Base-by-base conservation (phyloP, 2,888 invertebrate genomes). In the Caradrina clavipalpis region DNA sequence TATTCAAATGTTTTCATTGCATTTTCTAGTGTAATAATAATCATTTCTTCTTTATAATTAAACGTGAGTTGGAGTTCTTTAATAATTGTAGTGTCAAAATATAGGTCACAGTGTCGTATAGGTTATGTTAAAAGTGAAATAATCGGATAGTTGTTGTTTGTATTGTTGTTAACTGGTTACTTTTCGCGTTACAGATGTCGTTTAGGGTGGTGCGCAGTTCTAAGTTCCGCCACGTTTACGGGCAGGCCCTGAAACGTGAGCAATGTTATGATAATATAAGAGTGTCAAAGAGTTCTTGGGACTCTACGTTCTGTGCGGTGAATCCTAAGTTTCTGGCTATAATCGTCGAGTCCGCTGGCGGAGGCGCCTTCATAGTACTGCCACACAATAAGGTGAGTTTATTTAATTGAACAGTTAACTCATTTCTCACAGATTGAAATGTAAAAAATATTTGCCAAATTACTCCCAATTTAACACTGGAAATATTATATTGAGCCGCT, bases 281-380 rank as follows among this genome's bases (percentile, higher is more conserved):
- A 92, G 99, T 99, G 81, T 99, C 99, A 80, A 99, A 99, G 94
- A 99, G 99, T 91, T 99, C 99, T 64, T 99, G 99, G 98, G 99
- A 99, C 94, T 99, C 99, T 78, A 99, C 99, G 82, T 99, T 99
- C 95, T 99, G 99, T 96, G 99, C 99, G 84, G 99, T 99, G 88
- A 99, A 99, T 96, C 99, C 99, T 60, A 99, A 99, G 95, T 99
- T 99, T 96, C 96, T 99, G 91, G 99, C 99, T 82, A 98, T 99
- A 89, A 99, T 99, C 91, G 99, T 99, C 57, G 99, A 99, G 94
- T 99, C 99, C 64, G 99, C 99, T 69, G 99, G 99, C 73, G 99
- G 99, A 85, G 99, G 99, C 83, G 99, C 99, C 87, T 99, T 99
- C 96, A 98, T 99, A 93, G 99, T 99, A 78, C 96, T 99, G 88